Evolutionary conservation across 2,888 invertebrate species (phyloP).

Genomic region (Ditula angustiorana): DNA sequence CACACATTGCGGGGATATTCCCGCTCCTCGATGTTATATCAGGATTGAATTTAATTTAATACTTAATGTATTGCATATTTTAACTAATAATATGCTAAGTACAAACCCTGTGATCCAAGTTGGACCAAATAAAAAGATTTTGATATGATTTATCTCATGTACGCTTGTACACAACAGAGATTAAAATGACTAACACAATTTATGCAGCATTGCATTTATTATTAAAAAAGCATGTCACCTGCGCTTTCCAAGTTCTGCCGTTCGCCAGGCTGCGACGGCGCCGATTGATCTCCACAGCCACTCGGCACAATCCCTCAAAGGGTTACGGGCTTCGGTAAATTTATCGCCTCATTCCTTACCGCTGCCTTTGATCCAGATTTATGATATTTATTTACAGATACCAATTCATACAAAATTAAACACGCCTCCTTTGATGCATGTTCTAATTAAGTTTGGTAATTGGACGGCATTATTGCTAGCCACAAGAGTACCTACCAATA

Average conservation of each 20-base stretch:
- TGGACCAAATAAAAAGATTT: too few relatives aligned
- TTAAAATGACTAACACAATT: too few relatives aligned
- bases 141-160: too few relatives aligned
- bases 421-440: conserved; percentile 14
- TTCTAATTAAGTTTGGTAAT: conserved; percentile 24
- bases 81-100: too few relatives aligned
- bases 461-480: neutral
- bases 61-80: too few relatives aligned
- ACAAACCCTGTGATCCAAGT: too few relatives aligned
- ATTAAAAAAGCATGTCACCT: neutral
- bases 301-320: conserved; percentile 56
- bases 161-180: too few relatives aligned
- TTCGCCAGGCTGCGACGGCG: conserved; percentile 3
- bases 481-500: neutral
- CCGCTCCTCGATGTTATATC: too few relatives aligned
- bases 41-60: too few relatives aligned
- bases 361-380: conserved; percentile 37
- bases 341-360: conserved; percentile 44
- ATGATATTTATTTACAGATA: conserved; percentile 30
- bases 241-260: conserved; percentile 22
- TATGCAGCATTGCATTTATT: neutral
- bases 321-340: conserved; percentile 56
- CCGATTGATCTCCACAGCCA: conserved; percentile 55
- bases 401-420: conserved; percentile 28
- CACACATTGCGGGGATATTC: too few relatives aligned